phyloP scores from a whole-genome alignment of 92 coral and sea anemone genomes.

The Bergia sp. region DNA sequence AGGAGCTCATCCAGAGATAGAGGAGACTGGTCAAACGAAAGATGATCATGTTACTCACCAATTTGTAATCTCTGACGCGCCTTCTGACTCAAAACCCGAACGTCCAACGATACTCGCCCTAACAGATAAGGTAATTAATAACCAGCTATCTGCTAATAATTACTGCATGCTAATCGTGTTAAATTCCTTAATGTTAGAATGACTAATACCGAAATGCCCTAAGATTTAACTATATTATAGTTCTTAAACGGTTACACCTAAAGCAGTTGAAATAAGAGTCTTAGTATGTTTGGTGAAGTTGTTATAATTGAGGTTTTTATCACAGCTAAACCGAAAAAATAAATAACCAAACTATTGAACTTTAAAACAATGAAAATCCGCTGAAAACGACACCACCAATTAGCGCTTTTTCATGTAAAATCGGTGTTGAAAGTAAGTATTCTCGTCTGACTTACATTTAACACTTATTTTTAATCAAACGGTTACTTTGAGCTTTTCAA shows the following conservation, averaged over 20 bases:
- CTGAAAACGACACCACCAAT: not conserved
- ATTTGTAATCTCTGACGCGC: not conserved
- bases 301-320: not conserved
- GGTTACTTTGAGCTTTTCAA: too few relatives aligned
- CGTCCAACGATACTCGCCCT: constrained; percentile 40
- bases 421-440: not conserved
- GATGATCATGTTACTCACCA: constrained; percentile 1
- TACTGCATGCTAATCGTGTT: constrained; percentile 29
- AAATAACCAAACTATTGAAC: not conserved
- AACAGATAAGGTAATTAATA: constrained; percentile 42
- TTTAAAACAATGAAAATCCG: not conserved
- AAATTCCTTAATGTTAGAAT: not conserved
- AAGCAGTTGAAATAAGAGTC: not conserved
- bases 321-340: not conserved
- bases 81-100: constrained; percentile 35
- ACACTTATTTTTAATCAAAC: too few relatives aligned
- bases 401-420: too few relatives aligned
- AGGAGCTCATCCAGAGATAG: not conserved
- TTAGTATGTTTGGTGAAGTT: not conserved
- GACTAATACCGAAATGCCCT: not conserved
- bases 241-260: not conserved
- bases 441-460: not conserved
- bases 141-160: constrained; percentile 24
- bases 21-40: not conserved
- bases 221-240: constrained; percentile 3